Evolutionary conservation across 2,888 invertebrate species (phyloP), one percentile per base, ranked within the genome.

Genomic region (Acanthosepion lycidas): DNA sequence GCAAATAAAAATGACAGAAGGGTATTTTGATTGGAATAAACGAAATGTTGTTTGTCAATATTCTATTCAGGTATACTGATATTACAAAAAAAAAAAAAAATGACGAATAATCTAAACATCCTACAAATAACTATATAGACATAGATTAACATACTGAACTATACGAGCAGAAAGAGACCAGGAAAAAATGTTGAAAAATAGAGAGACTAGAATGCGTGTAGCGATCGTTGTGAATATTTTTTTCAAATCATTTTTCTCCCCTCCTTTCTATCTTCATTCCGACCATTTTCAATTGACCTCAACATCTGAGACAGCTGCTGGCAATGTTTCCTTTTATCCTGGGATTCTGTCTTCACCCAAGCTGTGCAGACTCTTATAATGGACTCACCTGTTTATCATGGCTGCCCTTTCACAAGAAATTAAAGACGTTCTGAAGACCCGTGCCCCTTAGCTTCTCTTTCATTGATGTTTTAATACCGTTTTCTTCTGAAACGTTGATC

Each of bases 211-310:
- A 78, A 33, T n/a, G n/a, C 78, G n/a, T n/a, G 15, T 5, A 78
- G n/a, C 15, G 78, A 78, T n/a, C 78, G n/a, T 78, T 33, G 33
- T 78, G 78, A 12, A 78, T 78, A 78, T 33, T 8, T 78, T n/a
- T 78, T 78, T 78, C n/a, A 78, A 78, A 78, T 12, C n/a, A 12
- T 33, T 78, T 78, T 78, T 78, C 26, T 5, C n/a, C 12, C 9
- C 15, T 78, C 33, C 78, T 78, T 78, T 78, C 33, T 15, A 8
- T n/a, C 78, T n/a, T 8, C 15, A 18, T 78, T 78, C 78, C 33
- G 78, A 78, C 78, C 78, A 78, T 33, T 78, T 78, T 33, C n/a
- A 78, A n/a, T 78, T 78, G 78, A 78, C 78, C 78, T n/a, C 78
- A 18, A 15, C 78, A 78, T 78, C 78, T n/a, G 78, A n/a, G 15